Conservation (phyloP, 2,113 vertebrate genomes). For the Amblyopsis rosae region DNA sequence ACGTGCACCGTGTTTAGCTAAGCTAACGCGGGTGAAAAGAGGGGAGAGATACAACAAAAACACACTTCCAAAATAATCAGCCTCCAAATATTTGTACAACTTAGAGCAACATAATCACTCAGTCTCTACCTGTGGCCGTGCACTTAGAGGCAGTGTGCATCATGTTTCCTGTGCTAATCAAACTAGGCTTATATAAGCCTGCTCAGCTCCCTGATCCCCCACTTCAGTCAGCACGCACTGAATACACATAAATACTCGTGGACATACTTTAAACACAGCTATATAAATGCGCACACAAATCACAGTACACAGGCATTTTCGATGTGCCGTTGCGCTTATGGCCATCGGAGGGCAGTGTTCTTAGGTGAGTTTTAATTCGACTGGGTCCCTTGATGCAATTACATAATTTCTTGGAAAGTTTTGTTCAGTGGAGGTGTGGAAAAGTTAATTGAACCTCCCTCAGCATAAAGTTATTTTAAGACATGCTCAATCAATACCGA, state of each 20-base stretch:
- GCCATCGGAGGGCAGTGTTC: constrained; percentile 59
- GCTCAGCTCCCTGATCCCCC: constrained; percentile 6
- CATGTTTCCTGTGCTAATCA: constrained; percentile 42
- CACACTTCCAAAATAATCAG: constrained; percentile 49
- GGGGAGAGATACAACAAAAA: constrained; percentile 5
- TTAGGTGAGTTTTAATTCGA: constrained; percentile 4
- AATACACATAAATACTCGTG: background rate
- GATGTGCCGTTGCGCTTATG: background rate
- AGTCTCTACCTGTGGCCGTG: constrained; percentile 29
- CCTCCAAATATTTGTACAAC: constrained; percentile 58
- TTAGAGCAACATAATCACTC: constrained; percentile 53
- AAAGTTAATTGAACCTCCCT: constrained; percentile 57
- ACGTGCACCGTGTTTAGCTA: constrained; percentile 42
- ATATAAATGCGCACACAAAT: constrained; percentile 3
- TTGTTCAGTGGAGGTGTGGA: constrained; percentile 66
- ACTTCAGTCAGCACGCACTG: background rate
- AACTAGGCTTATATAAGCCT: constrained; percentile 11
- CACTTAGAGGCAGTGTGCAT: constrained; percentile 23
- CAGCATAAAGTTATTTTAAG: constrained; percentile 53
- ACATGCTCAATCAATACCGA: constrained; percentile 49
- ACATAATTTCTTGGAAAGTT: constrained; percentile 70
- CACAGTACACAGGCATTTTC: background rate
- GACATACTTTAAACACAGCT: background rate
- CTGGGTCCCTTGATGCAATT: constrained; percentile 44
- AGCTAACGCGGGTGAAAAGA: constrained; percentile 10